Conservation (phyloP, 2,888 invertebrate genomes). For the Mythimna impura region DNA sequence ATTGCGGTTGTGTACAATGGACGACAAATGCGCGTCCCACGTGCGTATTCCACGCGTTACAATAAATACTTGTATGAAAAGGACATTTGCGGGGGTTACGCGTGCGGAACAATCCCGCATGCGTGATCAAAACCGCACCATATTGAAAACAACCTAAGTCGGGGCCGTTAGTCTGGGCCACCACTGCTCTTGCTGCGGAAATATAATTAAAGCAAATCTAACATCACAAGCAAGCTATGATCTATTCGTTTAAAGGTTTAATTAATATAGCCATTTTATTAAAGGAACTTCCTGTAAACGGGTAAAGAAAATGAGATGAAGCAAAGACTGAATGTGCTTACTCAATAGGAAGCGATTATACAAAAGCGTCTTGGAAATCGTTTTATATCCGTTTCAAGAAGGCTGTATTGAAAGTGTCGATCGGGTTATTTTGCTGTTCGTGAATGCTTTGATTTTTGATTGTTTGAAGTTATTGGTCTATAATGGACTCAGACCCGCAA, state of each 20-base stretch:
- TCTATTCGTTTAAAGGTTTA: conserved; percentile 49
- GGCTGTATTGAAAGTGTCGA: neutral
- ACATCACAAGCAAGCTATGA: conserved; percentile 13
- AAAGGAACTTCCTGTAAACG: conserved; percentile 14
- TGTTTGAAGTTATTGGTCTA: neutral
- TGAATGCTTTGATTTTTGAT: neutral
- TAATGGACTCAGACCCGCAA: too few relatives aligned
- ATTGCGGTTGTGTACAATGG: too few relatives aligned
- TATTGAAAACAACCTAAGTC: too few relatives aligned
- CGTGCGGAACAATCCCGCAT: too few relatives aligned
- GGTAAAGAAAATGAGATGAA: conserved; percentile 24
- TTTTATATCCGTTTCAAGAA: conserved; percentile 6
- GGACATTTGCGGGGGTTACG: too few relatives aligned
- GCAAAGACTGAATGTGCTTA: conserved; percentile 45
- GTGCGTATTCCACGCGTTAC: too few relatives aligned
- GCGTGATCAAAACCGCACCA: too few relatives aligned
- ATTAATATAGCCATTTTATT: conserved; percentile 46
- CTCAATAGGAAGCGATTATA: conserved; percentile 44
- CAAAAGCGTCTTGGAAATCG: conserved; percentile 28
- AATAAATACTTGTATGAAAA: too few relatives aligned
- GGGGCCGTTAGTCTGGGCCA: too few relatives aligned
- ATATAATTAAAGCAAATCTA: conserved; percentile 8
- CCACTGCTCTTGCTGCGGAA: neutral
- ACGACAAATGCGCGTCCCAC: too few relatives aligned
- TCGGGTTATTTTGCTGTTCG: neutral